phyloP scores from a whole-genome alignment of 2,797 vertebrate species.

The Clarias laeviceps region DNA sequence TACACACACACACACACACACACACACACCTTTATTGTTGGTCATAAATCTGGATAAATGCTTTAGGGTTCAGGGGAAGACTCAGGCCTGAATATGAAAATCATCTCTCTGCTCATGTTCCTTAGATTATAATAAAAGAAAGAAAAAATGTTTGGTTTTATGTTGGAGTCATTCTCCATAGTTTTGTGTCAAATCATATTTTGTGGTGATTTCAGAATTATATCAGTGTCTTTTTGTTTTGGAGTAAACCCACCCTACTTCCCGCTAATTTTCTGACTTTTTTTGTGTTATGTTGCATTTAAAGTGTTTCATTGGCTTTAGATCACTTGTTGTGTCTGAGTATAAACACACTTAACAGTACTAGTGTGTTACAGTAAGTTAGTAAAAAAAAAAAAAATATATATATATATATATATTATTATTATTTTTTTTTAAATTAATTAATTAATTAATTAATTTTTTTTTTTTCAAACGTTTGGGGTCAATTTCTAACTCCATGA shows the following conservation, averaged over 20 bases:
- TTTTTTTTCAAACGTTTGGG: no score
- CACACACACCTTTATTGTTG: conserved; percentile 44
- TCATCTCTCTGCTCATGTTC: neutral
- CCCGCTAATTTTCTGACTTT: neutral
- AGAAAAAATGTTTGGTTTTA: neutral
- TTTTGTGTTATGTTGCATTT: neutral
- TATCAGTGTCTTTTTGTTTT: neutral
- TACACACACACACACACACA: conserved; percentile 5
- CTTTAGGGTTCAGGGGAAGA: conserved; percentile 19
- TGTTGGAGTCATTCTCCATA: neutral
- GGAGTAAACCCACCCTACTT: neutral
- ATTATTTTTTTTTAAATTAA: no score
- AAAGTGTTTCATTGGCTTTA: neutral
- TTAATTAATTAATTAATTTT: no score
- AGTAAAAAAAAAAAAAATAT: neutral
- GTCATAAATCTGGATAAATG: conserved; percentile 49
- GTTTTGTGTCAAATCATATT: conserved; percentile 2
- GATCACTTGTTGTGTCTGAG: neutral
- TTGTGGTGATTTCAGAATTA: neutral
- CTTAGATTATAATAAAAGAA: neutral
- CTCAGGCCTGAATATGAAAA: conserved; percentile 26
- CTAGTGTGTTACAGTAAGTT: neutral
- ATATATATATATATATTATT: no score
- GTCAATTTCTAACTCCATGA: no score
- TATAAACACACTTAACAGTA: neutral